These are phyloP conservation scores for Erpobdella octoculata DNA, from an alignment of 2,888 invertebrate species.

Conservation along the genomic window DNA sequence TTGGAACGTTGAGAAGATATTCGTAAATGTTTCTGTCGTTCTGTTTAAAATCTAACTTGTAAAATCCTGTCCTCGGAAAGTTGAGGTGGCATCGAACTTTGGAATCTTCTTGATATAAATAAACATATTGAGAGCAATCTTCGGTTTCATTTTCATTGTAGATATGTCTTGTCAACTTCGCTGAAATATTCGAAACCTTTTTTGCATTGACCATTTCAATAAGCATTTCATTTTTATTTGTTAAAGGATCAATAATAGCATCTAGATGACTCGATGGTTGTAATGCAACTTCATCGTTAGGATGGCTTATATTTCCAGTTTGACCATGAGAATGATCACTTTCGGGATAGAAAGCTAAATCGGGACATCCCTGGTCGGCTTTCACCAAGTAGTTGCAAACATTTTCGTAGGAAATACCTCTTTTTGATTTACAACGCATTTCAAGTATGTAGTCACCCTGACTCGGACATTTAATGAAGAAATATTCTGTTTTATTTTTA, in stretches of 20 bases:
- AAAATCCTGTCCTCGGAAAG: slow-evolving; percentile 29
- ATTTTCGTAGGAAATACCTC: slow-evolving; percentile 16
- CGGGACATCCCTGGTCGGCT: slow-evolving; percentile 21
- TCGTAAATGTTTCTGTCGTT: slow-evolving; percentile 15
- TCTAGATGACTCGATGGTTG: slow-evolving; percentile 14
- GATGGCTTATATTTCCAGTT: slow-evolving; percentile 16
- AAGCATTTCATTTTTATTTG: slow-evolving; percentile 12
- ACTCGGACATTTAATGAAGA: slow-evolving; percentile 24
- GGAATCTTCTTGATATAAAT: background rate
- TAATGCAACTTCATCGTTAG: background rate
- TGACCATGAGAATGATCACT: slow-evolving; percentile 18
- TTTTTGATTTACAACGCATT: slow-evolving; percentile 18
- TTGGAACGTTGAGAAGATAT: slow-evolving; percentile 29
- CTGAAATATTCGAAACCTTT: background rate
- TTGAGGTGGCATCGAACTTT: slow-evolving; percentile 12
- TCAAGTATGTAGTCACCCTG: slow-evolving; percentile 26
- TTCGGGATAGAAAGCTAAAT: slow-evolving; percentile 25
- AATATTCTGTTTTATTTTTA: slow-evolving; percentile 13
- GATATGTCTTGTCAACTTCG: slow-evolving; percentile 3
- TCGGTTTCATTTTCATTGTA: background rate
- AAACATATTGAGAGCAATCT: slow-evolving; percentile 25
- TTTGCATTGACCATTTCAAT: background rate
- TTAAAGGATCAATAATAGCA: slow-evolving; percentile 20
- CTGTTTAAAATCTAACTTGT: slow-evolving; percentile 19
- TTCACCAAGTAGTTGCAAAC: slow-evolving; percentile 28